phyloP scores from a whole-genome alignment of 2,113 vertebrate genomes.

The Heterocephalus glaber region DNA sequence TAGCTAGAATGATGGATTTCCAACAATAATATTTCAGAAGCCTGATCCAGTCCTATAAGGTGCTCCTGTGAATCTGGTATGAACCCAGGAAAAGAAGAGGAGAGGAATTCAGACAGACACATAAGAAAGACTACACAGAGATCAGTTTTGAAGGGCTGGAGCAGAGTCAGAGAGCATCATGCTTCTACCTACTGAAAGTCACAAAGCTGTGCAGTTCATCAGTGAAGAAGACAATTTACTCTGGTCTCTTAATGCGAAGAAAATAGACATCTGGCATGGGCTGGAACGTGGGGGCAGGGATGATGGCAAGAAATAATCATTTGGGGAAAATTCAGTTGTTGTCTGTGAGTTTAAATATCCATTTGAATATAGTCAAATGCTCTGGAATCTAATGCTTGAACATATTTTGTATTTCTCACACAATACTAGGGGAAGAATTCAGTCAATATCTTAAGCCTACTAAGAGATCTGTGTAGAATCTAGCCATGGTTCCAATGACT shows the following conservation, averaged over 20 bases:
- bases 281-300: neutral
- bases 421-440: conserved; percentile 67
- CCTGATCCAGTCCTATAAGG: neutral
- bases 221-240: neutral
- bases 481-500: neutral
- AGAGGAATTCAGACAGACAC: neutral
- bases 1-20: neutral
- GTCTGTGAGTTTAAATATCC: conserved; percentile 58
- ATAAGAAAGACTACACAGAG: neutral
- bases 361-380: conserved; percentile 62
- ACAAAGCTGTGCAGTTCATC: neutral
- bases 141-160: neutral
- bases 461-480: conserved; percentile 48
- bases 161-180: too few relatives aligned
- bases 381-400: conserved; percentile 56
- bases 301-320: conserved; percentile 8
- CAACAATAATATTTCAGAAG: neutral
- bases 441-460: conserved; percentile 64
- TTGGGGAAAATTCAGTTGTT: conserved; percentile 39
- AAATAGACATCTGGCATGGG: neutral
- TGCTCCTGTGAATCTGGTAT: neutral
- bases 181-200: neutral
- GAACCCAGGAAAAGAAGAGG: neutral
- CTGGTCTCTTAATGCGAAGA: neutral
- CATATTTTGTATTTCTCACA: conserved; percentile 75